Conservation (phyloP, 1,140 invertebrate species). For the Hypothenemus hampei region DNA sequence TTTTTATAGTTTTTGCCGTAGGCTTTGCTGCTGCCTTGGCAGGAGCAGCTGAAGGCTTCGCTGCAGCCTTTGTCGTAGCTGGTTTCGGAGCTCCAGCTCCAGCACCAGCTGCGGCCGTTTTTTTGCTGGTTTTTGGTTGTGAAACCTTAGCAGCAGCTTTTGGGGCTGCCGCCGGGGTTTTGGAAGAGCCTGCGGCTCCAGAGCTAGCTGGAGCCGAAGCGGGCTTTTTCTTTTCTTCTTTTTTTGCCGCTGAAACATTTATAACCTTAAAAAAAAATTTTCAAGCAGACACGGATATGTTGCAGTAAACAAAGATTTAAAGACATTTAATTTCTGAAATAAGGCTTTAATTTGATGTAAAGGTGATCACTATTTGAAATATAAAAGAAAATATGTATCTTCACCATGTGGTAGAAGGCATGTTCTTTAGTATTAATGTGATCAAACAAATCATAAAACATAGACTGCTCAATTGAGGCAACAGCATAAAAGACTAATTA, state of each 20-base stretch:
- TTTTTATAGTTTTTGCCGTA: slow-evolving; percentile 47
- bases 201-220: slow-evolving; percentile 46
- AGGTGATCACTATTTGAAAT: neutral
- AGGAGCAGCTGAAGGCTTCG: slow-evolving; percentile 26
- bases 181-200: slow-evolving; percentile 43
- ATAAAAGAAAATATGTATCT: no score
- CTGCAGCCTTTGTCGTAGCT: slow-evolving; percentile 38
- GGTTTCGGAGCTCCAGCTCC: slow-evolving; percentile 42
- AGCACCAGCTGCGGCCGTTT: no score
- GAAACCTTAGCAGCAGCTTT: slow-evolving; percentile 49
- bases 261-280: no score
- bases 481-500: neutral
- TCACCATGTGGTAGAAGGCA: no score
- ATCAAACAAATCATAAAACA: neutral
- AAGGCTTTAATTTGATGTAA: neutral
- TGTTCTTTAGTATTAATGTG: no score
- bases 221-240: slow-evolving; percentile 58
- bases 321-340: neutral
- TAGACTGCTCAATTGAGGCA: neutral
- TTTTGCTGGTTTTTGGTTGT: slow-evolving; percentile 48
- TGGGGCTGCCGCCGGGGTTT: slow-evolving; percentile 39
- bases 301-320: neutral
- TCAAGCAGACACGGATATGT: slow-evolving; percentile 9
- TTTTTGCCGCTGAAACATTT: slow-evolving; percentile 47
- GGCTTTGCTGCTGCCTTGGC: slow-evolving; percentile 47